Base-by-base conservation (phyloP, 2,113 vertebrate genomes). In the Cebus imitator region DNA sequence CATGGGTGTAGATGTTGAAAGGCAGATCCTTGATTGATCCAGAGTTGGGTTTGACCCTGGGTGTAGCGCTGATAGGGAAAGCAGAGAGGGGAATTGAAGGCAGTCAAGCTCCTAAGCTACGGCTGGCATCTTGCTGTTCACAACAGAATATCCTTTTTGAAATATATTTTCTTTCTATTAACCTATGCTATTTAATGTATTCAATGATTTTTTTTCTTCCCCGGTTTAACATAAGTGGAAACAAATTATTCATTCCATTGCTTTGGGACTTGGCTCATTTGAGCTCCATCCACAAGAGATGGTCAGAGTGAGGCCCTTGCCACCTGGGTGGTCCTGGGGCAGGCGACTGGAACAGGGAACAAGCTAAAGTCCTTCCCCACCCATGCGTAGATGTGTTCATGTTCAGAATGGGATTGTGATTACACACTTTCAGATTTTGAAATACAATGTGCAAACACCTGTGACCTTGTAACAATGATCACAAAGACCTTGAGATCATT, bases 81-180 rank as follows among this genome's bases (percentile, higher is more conserved):
- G 21, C 14, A 89, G 12, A 32, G 17, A 43, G 12, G 40, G 35
- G 6, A 61, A 16, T 7, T 12, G 11, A 43, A 72, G n/a, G 8
- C 27, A 20, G 16, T 20, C 37, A 13, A 0, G 2, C 0, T 11
- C n/a, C 35, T 25, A 16, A 64, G 10, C 16, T 86, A 8, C 43
- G 13, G n/a, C 52, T 64, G 4, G 11, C 20, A 32, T 37, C 35
- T 84, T 83, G 11, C 48, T 84, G 12, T 80, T 76, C 20, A 75
- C 37, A n/a, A 40, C 1, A 10, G 57, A 68, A 25, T 64, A 25
- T 5, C 20, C 16, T 16, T 14, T 40, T n/a, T n/a, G 35, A 61
- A 35, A 76, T 68, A 2, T 3, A 35, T 73, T 88, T 87, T 68
- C 25, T 73, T 50, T 57, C 64, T 61, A 30, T 2, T 57, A 70